Evolutionary conservation across 2,113 vertebrate genomes (phyloP).

Genomic region (Acrocephalus kingi): DNA sequence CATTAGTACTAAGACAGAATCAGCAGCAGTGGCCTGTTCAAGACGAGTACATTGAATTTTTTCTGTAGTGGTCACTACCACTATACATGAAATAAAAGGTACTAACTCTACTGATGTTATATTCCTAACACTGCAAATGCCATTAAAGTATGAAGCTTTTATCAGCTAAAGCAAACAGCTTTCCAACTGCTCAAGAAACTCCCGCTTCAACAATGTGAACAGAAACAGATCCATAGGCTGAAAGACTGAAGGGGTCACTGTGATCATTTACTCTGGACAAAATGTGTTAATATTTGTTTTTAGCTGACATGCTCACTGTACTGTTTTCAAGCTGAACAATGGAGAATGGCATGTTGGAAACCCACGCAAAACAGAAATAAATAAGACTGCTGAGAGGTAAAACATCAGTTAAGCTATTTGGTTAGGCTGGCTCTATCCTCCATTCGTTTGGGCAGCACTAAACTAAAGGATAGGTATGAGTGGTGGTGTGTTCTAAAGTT

Average conservation of each 20-base stretch:
- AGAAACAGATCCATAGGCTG: neutral
- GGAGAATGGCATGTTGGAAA: neutral
- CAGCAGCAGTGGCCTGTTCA: neutral
- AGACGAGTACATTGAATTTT: neutral
- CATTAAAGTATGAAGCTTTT: neutral
- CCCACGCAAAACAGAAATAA: neutral
- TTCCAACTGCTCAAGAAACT: neutral
- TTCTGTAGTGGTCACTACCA: neutral
- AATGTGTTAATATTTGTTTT: neutral
- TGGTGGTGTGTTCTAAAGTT: neutral
- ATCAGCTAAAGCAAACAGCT: slow-evolving; percentile 13
- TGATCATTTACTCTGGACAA: neutral
- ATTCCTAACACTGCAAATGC: neutral
- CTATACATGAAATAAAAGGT: neutral
- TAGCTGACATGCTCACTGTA: neutral
- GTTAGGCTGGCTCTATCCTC: neutral
- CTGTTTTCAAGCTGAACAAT: neutral
- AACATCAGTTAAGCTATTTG: neutral
- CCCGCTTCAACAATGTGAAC: neutral
- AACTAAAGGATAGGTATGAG: neutral
- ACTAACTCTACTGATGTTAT: neutral
- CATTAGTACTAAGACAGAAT: neutral
- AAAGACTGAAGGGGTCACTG: neutral
- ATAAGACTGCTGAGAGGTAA: neutral
- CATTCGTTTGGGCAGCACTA: neutral